These are phyloP conservation scores for Diceros bicornis DNA, from an alignment of 2,797 vertebrate genomes.

Conservation along the genomic window DNA sequence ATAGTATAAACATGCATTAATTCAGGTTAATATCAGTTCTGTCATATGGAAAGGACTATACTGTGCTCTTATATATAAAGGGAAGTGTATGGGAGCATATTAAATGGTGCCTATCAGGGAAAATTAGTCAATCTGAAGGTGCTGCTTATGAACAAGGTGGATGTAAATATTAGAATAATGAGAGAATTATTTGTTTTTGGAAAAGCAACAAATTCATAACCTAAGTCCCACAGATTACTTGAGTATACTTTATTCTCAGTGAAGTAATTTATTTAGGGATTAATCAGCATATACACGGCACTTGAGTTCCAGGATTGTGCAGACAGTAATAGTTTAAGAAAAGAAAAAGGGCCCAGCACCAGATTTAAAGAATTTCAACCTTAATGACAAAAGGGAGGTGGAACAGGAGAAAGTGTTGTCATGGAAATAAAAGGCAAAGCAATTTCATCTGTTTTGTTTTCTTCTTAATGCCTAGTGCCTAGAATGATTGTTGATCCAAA, in stretches of 20 bases:
- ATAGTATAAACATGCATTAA: background rate
- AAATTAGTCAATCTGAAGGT: background rate
- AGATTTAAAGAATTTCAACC: background rate
- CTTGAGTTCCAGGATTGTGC: background rate
- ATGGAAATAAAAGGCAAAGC: background rate
- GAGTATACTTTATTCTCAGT: background rate
- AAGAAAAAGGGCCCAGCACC: background rate
- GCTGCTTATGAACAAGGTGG: background rate
- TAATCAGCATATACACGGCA: background rate
- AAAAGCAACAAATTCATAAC: background rate
- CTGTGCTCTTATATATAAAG: background rate
- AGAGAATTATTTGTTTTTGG: background rate
- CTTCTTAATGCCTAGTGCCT: background rate
- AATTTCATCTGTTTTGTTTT: background rate
- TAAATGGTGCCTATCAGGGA: background rate
- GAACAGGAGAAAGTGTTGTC: background rate
- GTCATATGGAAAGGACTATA: background rate
- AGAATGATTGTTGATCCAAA: background rate
- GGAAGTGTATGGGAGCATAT: background rate
- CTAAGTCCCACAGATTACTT: background rate
- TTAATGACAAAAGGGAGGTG: background rate
- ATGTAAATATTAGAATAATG: background rate
- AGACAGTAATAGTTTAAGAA: background rate
- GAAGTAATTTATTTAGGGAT: background rate
- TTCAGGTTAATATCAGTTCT: background rate